Evolutionary conservation across 1,140 invertebrate species (phyloP), one percentile per base, ranked within the genome.

Genomic region (Cydia fagiglandana): DNA sequence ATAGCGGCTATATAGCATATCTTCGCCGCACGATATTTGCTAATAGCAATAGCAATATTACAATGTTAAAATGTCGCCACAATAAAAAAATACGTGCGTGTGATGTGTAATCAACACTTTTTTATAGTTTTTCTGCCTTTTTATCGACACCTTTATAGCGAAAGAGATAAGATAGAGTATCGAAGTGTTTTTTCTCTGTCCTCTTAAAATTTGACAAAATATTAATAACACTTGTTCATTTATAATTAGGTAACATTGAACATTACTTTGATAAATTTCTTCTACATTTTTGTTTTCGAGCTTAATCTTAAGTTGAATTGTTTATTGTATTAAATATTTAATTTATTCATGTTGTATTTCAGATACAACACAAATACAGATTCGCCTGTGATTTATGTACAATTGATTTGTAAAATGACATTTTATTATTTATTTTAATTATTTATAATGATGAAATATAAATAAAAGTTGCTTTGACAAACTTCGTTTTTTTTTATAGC

Each of bases 341-440:
- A 70, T 41, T 45, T 70, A 70, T 70, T 45, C 30, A 70, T 41
- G 9, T 38, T 70, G 34, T 70, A 38, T 70, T 41, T 10, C 64
- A 34, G 15, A 38, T 30, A 70, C 66, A 70, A 66, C 64, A 66
- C 9, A 41, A 70, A 70, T 70, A 45, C 7, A 24, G 66, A 17
- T 38, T 38, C 34, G 34, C 66, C 66, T 70, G 66, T 70, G 66
- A 70, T 70, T 70, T 45, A 1, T 70, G 66, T 70, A 45, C 66
- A 70, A 70, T 70, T 41, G 28, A 38, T 70, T 45, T 34, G 4
- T 30, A 30, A 30, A 68, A 70, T 70, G n/a, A n/a, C n/a, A 41
- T 17, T 61, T 24, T 61, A 24, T 70, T 70, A 70, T 70, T 70
- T 70, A 70, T 70, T 41, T n/a, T 45, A 70, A 64, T 64, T n/a